Evolutionary conservation across 2,888 invertebrate genomes (phyloP), one percentile per base, ranked within the genome.

Genomic region (Danaus chrysippus): DNA sequence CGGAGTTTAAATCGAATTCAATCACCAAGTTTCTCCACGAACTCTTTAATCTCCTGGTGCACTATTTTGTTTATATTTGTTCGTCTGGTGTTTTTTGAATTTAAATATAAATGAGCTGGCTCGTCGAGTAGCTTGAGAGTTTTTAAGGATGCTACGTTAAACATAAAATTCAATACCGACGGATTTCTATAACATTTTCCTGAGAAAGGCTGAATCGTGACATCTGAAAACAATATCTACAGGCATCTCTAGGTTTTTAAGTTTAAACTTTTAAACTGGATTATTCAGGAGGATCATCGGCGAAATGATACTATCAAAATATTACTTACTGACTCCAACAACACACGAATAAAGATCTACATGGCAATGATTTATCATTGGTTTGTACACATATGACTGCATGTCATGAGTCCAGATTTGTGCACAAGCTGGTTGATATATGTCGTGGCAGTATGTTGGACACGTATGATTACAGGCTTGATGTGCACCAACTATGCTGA

Each of bases 291-390:
- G 6, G 6, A 5, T 34, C 6, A 1, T 6, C 11, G 34, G n/a
- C n/a, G 41, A 34, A 42, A 55, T 12, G 5, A 42, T 42, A 15
- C 8, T 11, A 44, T 44, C 5, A 1, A 8, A 19, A 15, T 12
- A 46, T 46, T 68, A 85, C 85, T 86, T 73, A 90, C 89, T 87
- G 34, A 81, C 71, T 42, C 84, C 86, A 43, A 79, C 59, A 10
- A 81, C 76, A 68, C 89, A 90, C 1, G 89, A 90, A 49, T 77
- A 79, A 72, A 89, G 66, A 58, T 90, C 89, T n/a, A 88, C 78
- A 65, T 90, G 89, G 62, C 89, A 90, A 63, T 90, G 89, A 66
- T 90, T 90, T 56, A 90, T 74, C 84, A 89, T 87, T 0, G 82
- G 71, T 41, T 76, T 74, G 49, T 64, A 71, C 0, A 44, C 69